A percentile compares a stretch with the other conserved stretches of the same genome.
phyloP scores from a whole-genome alignment of 2,888 invertebrate genomes.

The Lithophane socia region DNA sequence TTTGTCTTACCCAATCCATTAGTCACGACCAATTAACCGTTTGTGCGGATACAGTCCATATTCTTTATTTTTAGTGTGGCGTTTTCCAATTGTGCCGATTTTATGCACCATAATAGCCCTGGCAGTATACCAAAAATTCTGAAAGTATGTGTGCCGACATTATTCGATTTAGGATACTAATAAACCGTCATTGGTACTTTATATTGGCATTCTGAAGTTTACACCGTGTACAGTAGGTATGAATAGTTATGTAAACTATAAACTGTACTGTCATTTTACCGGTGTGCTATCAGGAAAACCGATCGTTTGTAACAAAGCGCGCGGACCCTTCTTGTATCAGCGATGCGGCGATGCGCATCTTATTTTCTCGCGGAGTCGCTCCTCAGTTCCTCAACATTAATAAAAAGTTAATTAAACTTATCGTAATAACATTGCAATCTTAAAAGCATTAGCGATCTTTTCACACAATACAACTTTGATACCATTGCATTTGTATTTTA shows the following conservation, averaged over 20 bases:
- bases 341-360: neutral
- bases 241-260: slow-evolving; percentile 22
- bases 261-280: neutral
- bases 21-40: slow-evolving; percentile 68
- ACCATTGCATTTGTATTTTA: slow-evolving; percentile 1
- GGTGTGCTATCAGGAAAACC: slow-evolving; percentile 9
- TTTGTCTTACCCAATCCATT: slow-evolving; percentile 73
- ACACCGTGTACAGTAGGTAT: neutral
- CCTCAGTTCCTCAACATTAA: neutral
- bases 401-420: slow-evolving; percentile 2
- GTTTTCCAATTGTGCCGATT: slow-evolving; percentile 52
- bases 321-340: slow-evolving; percentile 15
- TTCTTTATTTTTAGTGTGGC: slow-evolving; percentile 46
- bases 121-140: slow-evolving; percentile 59
- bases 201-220: slow-evolving; percentile 5
- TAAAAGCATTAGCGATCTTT: neutral
- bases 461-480: neutral
- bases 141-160: slow-evolving; percentile 35
- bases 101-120: slow-evolving; percentile 53
- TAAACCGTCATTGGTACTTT: slow-evolving; percentile 19
- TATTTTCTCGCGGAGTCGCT: slow-evolving; percentile 7
- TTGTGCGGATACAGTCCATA: slow-evolving; percentile 49
- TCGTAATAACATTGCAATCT: neutral
- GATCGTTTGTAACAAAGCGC: slow-evolving; percentile 19
- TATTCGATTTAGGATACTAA: slow-evolving; percentile 34